Base-by-base conservation (phyloP, 23 tunicate genomes). In the Ciona savignyi region DNA sequence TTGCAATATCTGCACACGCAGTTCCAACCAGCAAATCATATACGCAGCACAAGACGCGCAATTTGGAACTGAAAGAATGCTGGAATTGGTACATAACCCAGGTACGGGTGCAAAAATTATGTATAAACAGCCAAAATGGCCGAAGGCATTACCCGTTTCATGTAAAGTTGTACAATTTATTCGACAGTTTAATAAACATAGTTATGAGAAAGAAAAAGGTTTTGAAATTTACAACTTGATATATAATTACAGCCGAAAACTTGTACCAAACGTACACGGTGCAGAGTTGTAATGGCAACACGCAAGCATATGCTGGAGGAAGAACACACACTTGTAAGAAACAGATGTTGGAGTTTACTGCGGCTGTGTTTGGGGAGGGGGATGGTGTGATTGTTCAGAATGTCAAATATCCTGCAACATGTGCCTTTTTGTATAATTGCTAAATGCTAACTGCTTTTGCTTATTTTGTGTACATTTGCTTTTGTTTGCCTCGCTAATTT, bases 271-370 rank as follows among this genome's bases (percentile, higher is more conserved):
- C 26, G 32, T 72, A 25, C 31, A 48, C 31, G 25, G 63, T 72
- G n/a, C 64, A 72, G 19, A 29, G 27, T 1, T 72, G 76, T 48
- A 32, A 72, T 64, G 29, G 32, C 0, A 22, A 32, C 1, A 11
- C 19, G 32, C 2, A 20, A 3, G 27, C 64, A 3, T 20, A 26
- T 20, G 64, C 64, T 2, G 31, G 24, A 1, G 76, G 76, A 1
- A 2, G 32, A 42, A 48, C 63, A 1, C 76, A 72, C 63, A 72
- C 29, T 4, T 72, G 76, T 35, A 49, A 28, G n/a, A 49, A 72
- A 48, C 76, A 72, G 49, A 72, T 72, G 76, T 21, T 72, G 20
- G 76, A 72, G 31, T 72, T 72, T 30, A 48, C 64, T 24, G 76
- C 76, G 24, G 76, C 76, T 25, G 76, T 72, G 32, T 72, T 6